These are phyloP conservation scores for Cecidostiba fungosa DNA, from an alignment of 2,888 invertebrate species.

Conservation along the genomic window DNA sequence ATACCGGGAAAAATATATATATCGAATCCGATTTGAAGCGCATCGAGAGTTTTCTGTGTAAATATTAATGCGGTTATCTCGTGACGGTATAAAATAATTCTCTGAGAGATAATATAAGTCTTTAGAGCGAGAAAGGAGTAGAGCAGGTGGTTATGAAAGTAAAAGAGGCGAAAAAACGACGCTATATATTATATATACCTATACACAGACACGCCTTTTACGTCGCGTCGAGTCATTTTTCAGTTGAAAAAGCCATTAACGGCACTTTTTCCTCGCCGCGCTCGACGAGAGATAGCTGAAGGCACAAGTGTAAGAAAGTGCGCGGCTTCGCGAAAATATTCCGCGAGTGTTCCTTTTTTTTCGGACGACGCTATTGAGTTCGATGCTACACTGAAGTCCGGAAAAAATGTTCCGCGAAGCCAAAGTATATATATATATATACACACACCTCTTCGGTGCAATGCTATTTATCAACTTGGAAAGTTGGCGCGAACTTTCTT, in stretches of 20 bases:
- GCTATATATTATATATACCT: neutral
- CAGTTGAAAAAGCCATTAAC: conserved; percentile 49
- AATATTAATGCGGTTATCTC: too few species aligned
- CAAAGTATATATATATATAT: too few species aligned
- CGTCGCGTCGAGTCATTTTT: conserved; percentile 26
- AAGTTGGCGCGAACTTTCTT: conserved; percentile 7
- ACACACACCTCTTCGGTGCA: neutral
- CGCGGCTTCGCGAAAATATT: conserved; percentile 27
- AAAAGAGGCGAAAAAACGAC: conserved; percentile 17
- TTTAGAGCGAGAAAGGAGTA: neutral
- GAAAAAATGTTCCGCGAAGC: too few species aligned
- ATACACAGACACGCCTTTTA: neutral
- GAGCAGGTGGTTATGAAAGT: conserved; percentile 47
- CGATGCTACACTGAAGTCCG: too few species aligned
- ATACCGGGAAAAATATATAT: too few species aligned
- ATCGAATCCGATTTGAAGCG: too few species aligned
- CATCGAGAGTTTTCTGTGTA: too few species aligned
- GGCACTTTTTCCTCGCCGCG: conserved; percentile 15
- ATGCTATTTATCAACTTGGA: conserved; percentile 4
- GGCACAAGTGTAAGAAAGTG: neutral
- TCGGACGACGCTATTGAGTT: neutral
- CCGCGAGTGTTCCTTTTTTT: conserved; percentile 22
- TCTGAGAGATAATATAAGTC: conserved; percentile 6
- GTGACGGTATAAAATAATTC: neutral
- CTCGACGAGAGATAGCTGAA: neutral